Evolutionary conservation across 2,888 invertebrate genomes (phyloP), one percentile per base, ranked within the genome.

Genomic region (Drosophila aldrichi): DNA sequence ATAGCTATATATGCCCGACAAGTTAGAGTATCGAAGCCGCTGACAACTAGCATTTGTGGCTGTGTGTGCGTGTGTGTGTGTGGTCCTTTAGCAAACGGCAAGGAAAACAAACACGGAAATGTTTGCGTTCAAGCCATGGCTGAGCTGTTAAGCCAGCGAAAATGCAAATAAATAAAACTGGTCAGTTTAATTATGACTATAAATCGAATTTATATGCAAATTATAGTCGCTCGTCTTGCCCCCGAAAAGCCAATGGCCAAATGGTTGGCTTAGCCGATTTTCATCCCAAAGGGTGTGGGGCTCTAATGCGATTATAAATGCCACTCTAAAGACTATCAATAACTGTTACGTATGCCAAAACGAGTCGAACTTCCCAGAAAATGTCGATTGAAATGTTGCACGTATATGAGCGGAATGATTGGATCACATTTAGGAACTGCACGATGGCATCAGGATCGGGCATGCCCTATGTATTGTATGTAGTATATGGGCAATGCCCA

Each of bases 171-270:
- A 76, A 87, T 70, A 84, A 83, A 84, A 84, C 84, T 77, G 82
- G 80, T 87, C 82, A 71, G 76, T 87, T 84, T 82, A 83, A 81
- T 87, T 83, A 84, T 84, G 87, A 80, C 80, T 72, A 72, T 64
- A 75, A 79, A 84, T 73, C 25, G 82, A 81, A 72, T 86, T 74
- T 66, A 61, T 81, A 87, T 84, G 87, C 82, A 79, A 87, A 84
- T 84, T 64, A 32, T 56, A 44, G 48, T 64, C 46, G 56, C 66
- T 74, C 69, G 74, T 52, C 63, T 29, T 18, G 61, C 58, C 46
- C 55, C 58, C 36, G 7, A 58, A 62, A 44, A 54, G 63, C 60
- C 68, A 63, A 48, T n/a, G 29, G 29, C n/a, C 29, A 10, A 58
- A 74, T 70, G 18, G 60, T 36, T 60, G 54, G 36, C 36, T 48